Evolutionary conservation across 1,140 invertebrate genomes (phyloP).

Genomic region (Capitella teleta): DNA sequence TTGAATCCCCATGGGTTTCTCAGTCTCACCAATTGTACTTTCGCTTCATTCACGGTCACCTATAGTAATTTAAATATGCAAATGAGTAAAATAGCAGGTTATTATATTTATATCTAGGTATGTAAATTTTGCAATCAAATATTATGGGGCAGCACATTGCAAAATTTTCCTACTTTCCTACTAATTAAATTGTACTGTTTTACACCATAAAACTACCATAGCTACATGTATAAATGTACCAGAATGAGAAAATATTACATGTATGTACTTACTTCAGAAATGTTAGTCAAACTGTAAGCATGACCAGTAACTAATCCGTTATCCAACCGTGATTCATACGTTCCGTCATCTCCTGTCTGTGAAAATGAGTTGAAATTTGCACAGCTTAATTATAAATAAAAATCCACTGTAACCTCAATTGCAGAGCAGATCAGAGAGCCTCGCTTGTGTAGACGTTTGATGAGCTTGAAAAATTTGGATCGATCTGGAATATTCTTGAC

Average conservation of each 20-base stretch:
- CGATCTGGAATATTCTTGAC: slow-evolving; percentile 30
- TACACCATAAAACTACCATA: no score
- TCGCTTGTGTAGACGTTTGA: slow-evolving; percentile 25
- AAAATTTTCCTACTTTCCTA: no score
- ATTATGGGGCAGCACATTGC: no score
- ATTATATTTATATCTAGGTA: no score
- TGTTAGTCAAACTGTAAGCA: slow-evolving; percentile 77
- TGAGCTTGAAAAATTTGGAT: slow-evolving; percentile 38
- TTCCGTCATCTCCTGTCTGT: neutral
- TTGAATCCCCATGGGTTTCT: slow-evolving; percentile 97
- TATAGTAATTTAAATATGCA: no score
- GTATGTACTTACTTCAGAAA: slow-evolving; percentile 39
- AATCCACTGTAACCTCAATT: slow-evolving; percentile 26
- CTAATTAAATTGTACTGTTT: no score
- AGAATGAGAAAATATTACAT: no score
- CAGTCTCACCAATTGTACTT: slow-evolving; percentile 72
- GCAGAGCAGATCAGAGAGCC: slow-evolving; percentile 44
- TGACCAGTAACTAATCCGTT: slow-evolving; percentile 77
- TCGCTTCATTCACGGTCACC: no score
- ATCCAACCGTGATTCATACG: neutral
- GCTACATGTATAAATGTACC: no score
- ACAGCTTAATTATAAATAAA: neutral
- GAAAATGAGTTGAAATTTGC: neutral
- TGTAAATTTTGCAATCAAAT: no score
- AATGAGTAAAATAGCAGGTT: no score